Evolutionary conservation across 2,113 vertebrate species (phyloP).

Genomic region (Perca flavescens): DNA sequence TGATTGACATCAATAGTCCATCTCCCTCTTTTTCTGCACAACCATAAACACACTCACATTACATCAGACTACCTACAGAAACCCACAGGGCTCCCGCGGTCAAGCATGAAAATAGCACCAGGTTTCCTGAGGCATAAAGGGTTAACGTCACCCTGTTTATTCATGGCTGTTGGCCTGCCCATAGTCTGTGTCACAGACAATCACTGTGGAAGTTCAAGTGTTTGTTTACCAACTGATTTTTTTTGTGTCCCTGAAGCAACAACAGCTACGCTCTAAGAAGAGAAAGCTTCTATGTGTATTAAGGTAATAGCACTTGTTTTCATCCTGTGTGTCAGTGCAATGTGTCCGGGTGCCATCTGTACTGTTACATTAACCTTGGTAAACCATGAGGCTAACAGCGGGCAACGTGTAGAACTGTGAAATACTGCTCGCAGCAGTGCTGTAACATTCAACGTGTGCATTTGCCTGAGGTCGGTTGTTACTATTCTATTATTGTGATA

Average conservation of each 20-base stretch:
- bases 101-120: slow-evolving; percentile 42
- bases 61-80: slow-evolving; percentile 61
- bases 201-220: slow-evolving; percentile 62
- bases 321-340: slow-evolving; percentile 52
- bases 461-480: slow-evolving; percentile 6
- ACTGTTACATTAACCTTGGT: slow-evolving; percentile 56
- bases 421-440: slow-evolving; percentile 17
- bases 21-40: slow-evolving; percentile 38
- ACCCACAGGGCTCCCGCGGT: slow-evolving; percentile 31
- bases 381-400: slow-evolving; percentile 48
- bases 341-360: slow-evolving; percentile 70
- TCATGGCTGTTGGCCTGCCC: slow-evolving; percentile 60
- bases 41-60: slow-evolving; percentile 35
- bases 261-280: slow-evolving; percentile 23
- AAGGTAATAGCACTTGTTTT: slow-evolving; percentile 42
- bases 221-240: slow-evolving; percentile 58
- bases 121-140: slow-evolving; percentile 65
- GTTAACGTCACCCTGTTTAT: slow-evolving; percentile 68
- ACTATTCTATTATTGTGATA: not conserved
- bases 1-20: slow-evolving; percentile 15
- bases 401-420: slow-evolving; percentile 21
- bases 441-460: slow-evolving; percentile 8
- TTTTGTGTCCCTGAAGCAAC: slow-evolving; percentile 46
- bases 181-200: slow-evolving; percentile 67
- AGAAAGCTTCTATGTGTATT: slow-evolving; percentile 35